Conservation (phyloP, 2,888 invertebrate species). For the Apantesis nais region DNA sequence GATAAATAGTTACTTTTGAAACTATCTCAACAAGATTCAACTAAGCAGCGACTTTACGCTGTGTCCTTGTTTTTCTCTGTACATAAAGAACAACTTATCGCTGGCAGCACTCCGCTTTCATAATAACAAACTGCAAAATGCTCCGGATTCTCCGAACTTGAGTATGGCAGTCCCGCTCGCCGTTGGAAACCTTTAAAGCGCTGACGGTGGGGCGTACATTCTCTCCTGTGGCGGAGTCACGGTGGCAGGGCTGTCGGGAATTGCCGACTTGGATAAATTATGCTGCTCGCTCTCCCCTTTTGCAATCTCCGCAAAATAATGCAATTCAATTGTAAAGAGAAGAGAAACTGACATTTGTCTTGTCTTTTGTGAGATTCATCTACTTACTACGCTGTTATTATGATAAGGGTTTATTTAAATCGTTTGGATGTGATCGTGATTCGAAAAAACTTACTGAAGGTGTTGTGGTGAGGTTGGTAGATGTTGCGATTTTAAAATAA, state of each 20-base stretch:
- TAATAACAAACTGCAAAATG: slow-evolving; percentile 82
- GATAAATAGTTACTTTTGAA: slow-evolving; percentile 44
- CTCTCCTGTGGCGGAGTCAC: slow-evolving; percentile 72
- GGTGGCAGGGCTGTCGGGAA: slow-evolving; percentile 78
- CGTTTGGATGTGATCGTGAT: slow-evolving; percentile 32
- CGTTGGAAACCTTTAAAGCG: slow-evolving; percentile 79
- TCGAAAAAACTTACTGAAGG: slow-evolving; percentile 35
- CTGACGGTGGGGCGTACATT: slow-evolving; percentile 78
- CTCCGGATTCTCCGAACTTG: slow-evolving; percentile 80
- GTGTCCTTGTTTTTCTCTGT: slow-evolving; percentile 65
- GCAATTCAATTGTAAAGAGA: slow-evolving; percentile 75
- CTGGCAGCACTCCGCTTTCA: slow-evolving; percentile 67
- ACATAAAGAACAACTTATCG: slow-evolving; percentile 76
- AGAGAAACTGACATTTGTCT: slow-evolving; percentile 71
- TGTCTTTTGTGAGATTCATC: slow-evolving; percentile 65
- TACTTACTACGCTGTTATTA: slow-evolving; percentile 42
- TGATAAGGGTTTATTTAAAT: slow-evolving; percentile 42
- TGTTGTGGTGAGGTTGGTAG: slow-evolving; percentile 10
- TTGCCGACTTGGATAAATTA: slow-evolving; percentile 79
- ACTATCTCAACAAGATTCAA: slow-evolving; percentile 44
- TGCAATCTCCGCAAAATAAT: slow-evolving; percentile 78
- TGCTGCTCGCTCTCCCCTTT: slow-evolving; percentile 75
- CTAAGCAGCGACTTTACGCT: slow-evolving; percentile 46
- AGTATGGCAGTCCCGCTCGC: slow-evolving; percentile 69
- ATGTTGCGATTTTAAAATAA: too few species aligned